Evolutionary conservation across 2,888 invertebrate species (phyloP).

Genomic region (Aquatica leii): DNA sequence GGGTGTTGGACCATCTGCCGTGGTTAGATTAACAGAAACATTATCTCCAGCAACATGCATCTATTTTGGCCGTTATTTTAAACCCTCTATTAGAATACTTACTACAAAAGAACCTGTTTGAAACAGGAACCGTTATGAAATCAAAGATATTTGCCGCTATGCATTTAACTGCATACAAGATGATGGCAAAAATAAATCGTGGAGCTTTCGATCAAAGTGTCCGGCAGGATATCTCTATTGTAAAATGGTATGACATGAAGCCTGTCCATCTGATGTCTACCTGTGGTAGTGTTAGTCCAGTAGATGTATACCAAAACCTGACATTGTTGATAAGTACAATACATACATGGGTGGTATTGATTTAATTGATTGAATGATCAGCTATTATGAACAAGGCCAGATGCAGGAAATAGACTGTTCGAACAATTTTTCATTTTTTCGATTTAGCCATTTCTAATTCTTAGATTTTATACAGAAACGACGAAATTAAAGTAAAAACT

Average conservation of each 20-base stretch:
- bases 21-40: background rate
- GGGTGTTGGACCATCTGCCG: background rate
- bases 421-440: background rate
- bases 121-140: background rate
- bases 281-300: background rate
- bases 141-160: background rate
- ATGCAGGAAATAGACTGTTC: background rate
- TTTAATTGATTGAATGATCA: background rate
- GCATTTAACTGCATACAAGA: background rate
- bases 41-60: background rate
- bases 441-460: background rate
- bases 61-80: no score
- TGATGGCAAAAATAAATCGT: background rate
- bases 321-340: background rate
- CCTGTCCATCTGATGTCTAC: background rate
- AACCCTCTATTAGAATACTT: background rate
- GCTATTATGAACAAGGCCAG: background rate
- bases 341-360: background rate
- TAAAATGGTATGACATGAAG: background rate
- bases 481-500: background rate
- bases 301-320: background rate
- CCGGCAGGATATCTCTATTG: background rate
- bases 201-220: background rate
- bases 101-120: background rate
- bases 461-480: background rate